Evolutionary conservation across 2,113 vertebrate species (phyloP).

Genomic region (Hippocampus abdominalis): DNA sequence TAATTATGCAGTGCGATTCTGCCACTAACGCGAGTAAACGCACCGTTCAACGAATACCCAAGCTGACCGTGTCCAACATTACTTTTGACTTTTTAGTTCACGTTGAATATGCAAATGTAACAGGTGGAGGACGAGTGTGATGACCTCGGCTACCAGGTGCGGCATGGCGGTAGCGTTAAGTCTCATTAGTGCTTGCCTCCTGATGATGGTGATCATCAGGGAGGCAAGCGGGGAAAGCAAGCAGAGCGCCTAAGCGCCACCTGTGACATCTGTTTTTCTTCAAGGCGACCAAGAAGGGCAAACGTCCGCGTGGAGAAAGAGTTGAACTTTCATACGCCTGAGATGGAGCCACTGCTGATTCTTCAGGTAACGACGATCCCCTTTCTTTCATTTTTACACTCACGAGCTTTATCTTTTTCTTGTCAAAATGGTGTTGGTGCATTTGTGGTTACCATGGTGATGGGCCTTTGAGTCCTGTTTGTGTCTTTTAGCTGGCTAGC

Average conservation of each 20-base stretch:
- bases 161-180: not conserved
- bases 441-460: constrained; percentile 63
- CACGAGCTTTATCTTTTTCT: not conserved
- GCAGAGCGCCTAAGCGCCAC: not conserved
- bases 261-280: constrained; percentile 39
- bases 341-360: constrained; percentile 25
- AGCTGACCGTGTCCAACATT: not conserved
- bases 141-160: constrained; percentile 65
- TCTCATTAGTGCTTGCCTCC: no score
- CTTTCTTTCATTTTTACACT: not conserved
- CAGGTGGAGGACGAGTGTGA: not conserved
- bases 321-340: constrained; percentile 17
- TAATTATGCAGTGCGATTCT: no score
- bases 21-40: no score
- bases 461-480: constrained; percentile 33
- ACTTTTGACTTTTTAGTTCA: not conserved
- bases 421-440: constrained; percentile 1
- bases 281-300: not conserved
- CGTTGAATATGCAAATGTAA: not conserved
- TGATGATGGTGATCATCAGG: no score
- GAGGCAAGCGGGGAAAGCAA: not conserved
- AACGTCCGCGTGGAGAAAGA: constrained; percentile 23
- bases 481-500: not conserved
- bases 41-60: no score
- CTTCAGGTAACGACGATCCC: constrained; percentile 35